Evolutionary conservation across 2,797 vertebrate genomes (phyloP), one percentile per base, ranked within the genome.

Genomic region (Bovichtus diacanthus): DNA sequence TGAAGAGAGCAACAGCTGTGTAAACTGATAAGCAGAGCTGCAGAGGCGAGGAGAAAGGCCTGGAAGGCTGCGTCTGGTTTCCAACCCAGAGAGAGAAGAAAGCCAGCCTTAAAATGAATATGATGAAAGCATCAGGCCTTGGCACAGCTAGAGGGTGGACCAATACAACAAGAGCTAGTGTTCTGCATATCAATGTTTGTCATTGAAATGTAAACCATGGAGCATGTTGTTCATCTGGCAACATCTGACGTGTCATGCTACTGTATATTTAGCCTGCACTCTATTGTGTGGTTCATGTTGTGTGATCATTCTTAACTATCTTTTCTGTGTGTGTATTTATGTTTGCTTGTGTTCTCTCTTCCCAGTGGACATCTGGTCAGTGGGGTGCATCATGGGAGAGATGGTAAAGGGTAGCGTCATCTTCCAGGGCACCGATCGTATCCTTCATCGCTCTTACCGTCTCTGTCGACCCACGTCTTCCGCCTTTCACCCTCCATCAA

Each of bases 351-450:
- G 13, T 59, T 81, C 27, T 95, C 93, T 96, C 90, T 95, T 96
- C 94, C 93, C 96, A 99, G 98, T 99, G 96, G 98, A 99, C 96
- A 99, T 99, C 96, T 99, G 98, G 98, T 99, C 98, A 92, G 98
- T 99, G 93, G 98, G 98, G 86, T 99, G 98, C 94, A 99, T 99
- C 95, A 99, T 99, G 98, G 98, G 98, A 92, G 98, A 99, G 95
- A 98, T 99, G 98, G 97, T 99, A 91, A 99, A 98, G 94, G 97
- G 97, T 93, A 95, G 96, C 92, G 97, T 99, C 94, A 97, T 99
- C 95, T 99, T 99, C 96, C 98, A 98, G 94, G 98, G 98, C 93
- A 98, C 97, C 88, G 98, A 99, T 94, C 97, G 98, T 99, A 99
- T 99, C 98, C 98, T 98, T 96, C 93, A 91, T 92, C 5, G 62